Evolutionary conservation across 2,113 vertebrate genomes (phyloP).

Genomic region (Clarias batrachus): DNA sequence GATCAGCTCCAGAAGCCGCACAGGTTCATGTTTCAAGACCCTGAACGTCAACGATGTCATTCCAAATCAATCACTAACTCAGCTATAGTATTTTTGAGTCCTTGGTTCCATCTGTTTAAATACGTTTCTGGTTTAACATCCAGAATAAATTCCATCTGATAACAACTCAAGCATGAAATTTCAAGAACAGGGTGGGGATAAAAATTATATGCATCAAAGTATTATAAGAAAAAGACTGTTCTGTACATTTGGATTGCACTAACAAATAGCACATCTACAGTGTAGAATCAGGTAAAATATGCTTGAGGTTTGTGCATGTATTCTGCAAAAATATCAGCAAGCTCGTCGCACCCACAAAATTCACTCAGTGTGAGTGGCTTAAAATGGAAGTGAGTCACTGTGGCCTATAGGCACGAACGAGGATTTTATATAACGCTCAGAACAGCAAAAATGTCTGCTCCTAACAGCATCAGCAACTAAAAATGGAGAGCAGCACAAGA

Average conservation of each 20-base stretch:
- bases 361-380: background rate
- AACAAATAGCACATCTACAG: background rate
- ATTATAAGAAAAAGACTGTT: background rate
- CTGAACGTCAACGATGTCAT: background rate
- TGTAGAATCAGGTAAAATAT: background rate
- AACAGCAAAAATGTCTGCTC: background rate
- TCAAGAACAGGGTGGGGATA: background rate
- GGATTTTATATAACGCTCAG: conserved; percentile 12
- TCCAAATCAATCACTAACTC: background rate
- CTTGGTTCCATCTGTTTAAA: background rate
- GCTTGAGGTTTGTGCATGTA: no score
- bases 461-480: conserved; percentile 1
- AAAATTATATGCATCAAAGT: background rate
- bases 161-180: background rate
- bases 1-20: background rate
- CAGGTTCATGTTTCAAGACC: background rate
- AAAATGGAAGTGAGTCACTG: conserved; percentile 32
- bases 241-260: background rate
- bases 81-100: background rate
- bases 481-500: background rate
- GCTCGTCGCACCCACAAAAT: background rate
- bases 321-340: background rate
- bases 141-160: background rate
- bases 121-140: background rate
- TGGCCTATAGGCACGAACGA: conserved; percentile 11